Percentiles rank a stretch among this genome's conserved stretches.
Conservation (phyloP, 2,888 invertebrate genomes). For the Labia minor region DNA sequence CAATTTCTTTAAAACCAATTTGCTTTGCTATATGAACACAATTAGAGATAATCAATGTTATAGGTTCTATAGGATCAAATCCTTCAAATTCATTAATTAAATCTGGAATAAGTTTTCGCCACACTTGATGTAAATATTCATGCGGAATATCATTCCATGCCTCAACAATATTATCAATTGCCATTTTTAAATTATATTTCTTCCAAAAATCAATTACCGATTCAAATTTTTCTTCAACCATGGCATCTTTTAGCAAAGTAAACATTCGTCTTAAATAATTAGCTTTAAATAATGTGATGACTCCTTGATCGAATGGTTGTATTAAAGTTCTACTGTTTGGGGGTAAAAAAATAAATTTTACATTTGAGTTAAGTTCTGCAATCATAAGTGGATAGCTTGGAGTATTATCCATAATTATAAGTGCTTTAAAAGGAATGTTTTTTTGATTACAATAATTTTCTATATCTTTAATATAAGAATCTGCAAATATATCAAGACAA, state of each 20-base stretch:
- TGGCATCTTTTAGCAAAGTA: not conserved
- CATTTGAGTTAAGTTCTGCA: not conserved
- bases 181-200: not conserved
- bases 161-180: not conserved
- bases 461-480: not conserved
- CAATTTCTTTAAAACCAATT: not conserved
- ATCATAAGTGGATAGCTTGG: not conserved
- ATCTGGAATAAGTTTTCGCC: not conserved
- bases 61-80: not conserved
- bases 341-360: not conserved
- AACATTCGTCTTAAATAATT: not conserved
- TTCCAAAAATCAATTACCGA: not conserved
- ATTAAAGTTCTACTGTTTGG: not conserved
- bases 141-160: not conserved
- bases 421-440: not conserved
- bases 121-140: not conserved
- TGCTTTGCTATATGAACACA: not conserved
- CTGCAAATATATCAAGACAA: not conserved
- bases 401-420: not conserved
- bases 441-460: not conserved
- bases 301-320: not conserved
- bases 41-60: not conserved
- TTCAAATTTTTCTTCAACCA: not conserved
- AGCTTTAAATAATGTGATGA: not conserved
- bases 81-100: not conserved